Evolutionary conservation across 2,888 invertebrate species (phyloP), one percentile per base, ranked within the genome.

Genomic region (Prosopocoilus inquinatus): DNA sequence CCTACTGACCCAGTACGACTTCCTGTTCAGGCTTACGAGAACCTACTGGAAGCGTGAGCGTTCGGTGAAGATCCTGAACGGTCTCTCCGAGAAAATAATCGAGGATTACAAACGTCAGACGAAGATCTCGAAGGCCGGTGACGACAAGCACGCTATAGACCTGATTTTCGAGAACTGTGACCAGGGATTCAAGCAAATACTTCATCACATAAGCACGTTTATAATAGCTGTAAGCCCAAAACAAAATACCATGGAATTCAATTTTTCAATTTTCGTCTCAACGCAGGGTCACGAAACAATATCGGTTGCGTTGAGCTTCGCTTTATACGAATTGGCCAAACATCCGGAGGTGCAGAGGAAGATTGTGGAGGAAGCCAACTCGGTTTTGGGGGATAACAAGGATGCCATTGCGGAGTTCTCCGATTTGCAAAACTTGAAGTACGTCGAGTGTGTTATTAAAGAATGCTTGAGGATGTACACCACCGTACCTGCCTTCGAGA

Each of bases 391-490:
- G 2, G n/a, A 49, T 13, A 9, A 62, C 32, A 57, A 55, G 43
- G 55, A 48, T n/a, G 55, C 44, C 13, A 34, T 43, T 11, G 63
- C 64, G 2, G 70, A 67, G 1, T 50, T 65, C 45, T 61, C 70
- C 44, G 79, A 81, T 45, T 61, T 82, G 4, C 70, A 76, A 47
- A 71, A 80, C 56, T 81, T 82, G 81, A 81, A 79, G 65, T 82
- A 82, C 64, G 72, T 82, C 60, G 81, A 82, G 41, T 61, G 76
- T 34, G 80, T 81, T 0, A 78, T 83, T 43, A 83, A 80, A 61
- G 82, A 83, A 65, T 69, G 79, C 0, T 69, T 82, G 35, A 70
- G 83, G 9, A 57, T 82, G 9, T 82, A 75, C 58, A 81, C 82
- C 0, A 75, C 81, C 0, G 82, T 81, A 1, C 82, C 82, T 1